Evolutionary conservation across 2,888 invertebrate genomes (phyloP).

Genomic region (Oxystoma pomonae): DNA sequence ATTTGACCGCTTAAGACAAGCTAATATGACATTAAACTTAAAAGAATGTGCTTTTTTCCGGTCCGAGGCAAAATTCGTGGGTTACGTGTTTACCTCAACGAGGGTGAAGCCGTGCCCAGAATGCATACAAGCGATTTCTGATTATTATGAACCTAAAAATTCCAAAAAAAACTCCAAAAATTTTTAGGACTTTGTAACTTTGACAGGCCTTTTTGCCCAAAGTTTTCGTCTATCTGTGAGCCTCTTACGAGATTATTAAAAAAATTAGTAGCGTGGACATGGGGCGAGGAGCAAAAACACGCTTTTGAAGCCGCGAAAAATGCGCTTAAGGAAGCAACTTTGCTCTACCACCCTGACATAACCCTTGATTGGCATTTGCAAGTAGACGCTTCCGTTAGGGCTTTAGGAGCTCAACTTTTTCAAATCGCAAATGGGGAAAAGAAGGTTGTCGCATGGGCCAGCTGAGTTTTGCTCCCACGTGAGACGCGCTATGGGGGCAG

Average conservation of each 20-base stretch:
- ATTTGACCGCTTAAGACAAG: conserved; percentile 16
- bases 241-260: conserved; percentile 5
- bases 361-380: neutral
- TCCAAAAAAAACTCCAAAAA: conserved; percentile 15
- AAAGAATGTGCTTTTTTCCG: conserved; percentile 27
- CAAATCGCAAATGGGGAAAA: conserved; percentile 1
- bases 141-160: conserved; percentile 11
- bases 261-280: conserved; percentile 4
- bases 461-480: neutral
- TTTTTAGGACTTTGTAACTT: conserved; percentile 20
- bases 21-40: conserved; percentile 24
- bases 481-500: conserved; percentile 8
- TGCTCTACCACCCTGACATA: conserved; percentile 9
- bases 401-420: conserved; percentile 14
- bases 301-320: conserved; percentile 6
- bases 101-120: neutral
- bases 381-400: conserved; percentile 7
- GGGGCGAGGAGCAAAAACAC: conserved; percentile 1
- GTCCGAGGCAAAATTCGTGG: conserved; percentile 1
- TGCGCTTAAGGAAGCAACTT: neutral
- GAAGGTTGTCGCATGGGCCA: neutral
- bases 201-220: conserved; percentile 12
- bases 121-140: neutral
- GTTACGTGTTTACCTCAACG: neutral
- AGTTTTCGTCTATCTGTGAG: neutral